Base-by-base conservation (phyloP, 2,888 invertebrate species). In the Tupiocoris notatus region DNA sequence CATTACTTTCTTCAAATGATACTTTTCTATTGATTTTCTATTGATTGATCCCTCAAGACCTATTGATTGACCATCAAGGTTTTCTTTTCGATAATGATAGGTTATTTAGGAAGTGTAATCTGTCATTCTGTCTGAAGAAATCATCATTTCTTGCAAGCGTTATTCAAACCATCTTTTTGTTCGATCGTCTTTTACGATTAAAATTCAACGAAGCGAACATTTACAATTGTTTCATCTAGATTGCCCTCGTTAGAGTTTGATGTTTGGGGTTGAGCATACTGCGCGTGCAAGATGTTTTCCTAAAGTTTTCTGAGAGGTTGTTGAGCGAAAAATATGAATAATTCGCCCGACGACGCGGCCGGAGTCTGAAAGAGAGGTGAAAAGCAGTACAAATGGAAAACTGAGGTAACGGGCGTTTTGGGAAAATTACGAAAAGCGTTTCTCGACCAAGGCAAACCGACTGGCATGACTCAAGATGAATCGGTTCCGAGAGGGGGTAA, bases 401-500 rank as follows among this genome's bases (percentile, higher is more conserved):
- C 39, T 3, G 39, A 39, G 39, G 39, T 39, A 39, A 39, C 39
- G 3, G 39, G 39, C 39, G 39, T 39, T 39, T 39, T 39, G 6
- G 39, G 39, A 39, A 39, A 39, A 39, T 39, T 39, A 39, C 39
- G 12, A 39, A 12, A 39, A 39, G 39, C 39, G 39, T 12, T 39
- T 39, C 12, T 39, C 39, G 39, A 12, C 39, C 39, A 12, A 12
- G 39, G 39, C 39, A 39, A 39, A 39, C 39, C 39, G 12, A 39
- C 39, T 39, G 39, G 39, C 39, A 12, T 39, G 39, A 39, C 6
- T 39, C 12, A 12, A 39, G 39, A 39, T 39, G 39, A 39, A 39
- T 39, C 39, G 39, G 39, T 39, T 39, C 39, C 12, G 12, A 39
- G 39, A 63, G 65, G 61, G 76, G 76, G 61, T 62, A 76, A 76